A percentile compares a stretch with the other conserved stretches of the same genome.
These are phyloP conservation scores for Drosophila hamatofila DNA, from an alignment of 2,888 invertebrate genomes.

Conservation along the genomic window DNA sequence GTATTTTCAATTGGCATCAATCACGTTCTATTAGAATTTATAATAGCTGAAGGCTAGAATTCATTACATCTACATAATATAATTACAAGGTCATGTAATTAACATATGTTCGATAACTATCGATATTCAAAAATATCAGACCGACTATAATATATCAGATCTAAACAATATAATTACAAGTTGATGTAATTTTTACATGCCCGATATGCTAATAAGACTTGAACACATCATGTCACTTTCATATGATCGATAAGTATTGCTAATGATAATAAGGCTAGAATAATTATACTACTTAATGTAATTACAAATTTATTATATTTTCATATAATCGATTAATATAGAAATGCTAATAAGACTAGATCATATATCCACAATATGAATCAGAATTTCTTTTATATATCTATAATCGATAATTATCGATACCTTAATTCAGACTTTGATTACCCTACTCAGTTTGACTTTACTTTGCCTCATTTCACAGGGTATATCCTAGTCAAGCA, in stretches of 20 bases:
- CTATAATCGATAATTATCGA: not conserved
- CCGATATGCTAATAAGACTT: too few species aligned
- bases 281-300: not conserved
- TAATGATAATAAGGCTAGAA: not conserved
- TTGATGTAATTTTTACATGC: too few species aligned
- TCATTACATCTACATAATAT: not conserved
- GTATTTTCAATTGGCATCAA: not conserved
- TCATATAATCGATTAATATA: not conserved
- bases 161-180: not conserved
- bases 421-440: too few species aligned
- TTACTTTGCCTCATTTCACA: not conserved
- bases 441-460: not conserved
- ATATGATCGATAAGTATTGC: not conserved
- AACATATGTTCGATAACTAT: not conserved
- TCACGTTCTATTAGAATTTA: not conserved
- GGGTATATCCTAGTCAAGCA: not conserved
- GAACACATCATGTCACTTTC: too few species aligned
- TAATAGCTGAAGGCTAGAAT: not conserved
- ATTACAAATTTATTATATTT: not conserved
- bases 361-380: too few species aligned
- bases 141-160: not conserved
- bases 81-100: fast-evolving
- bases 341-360: not conserved
- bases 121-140: not conserved
- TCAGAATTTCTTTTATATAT: fast-evolving